These are phyloP conservation scores for Hydrophis major DNA, from an alignment of 2,797 vertebrate genomes.

Conservation along the genomic window DNA sequence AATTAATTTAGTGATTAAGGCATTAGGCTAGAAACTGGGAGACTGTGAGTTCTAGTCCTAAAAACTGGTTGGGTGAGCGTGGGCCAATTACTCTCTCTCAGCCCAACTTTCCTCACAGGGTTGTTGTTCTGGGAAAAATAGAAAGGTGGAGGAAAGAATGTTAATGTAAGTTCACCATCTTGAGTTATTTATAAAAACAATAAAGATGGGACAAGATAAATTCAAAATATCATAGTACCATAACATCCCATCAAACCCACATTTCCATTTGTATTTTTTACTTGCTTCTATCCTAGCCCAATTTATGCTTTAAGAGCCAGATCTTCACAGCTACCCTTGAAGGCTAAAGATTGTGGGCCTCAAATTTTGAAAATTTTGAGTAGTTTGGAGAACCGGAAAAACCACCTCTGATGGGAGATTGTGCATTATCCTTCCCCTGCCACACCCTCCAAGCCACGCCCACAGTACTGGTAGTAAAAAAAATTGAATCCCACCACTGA, in stretches of 20 bases:
- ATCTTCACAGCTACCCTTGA: not conserved
- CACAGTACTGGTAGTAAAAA: no score
- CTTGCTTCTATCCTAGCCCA: not conserved
- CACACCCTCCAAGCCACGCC: no score
- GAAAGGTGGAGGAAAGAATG: not conserved
- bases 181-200: not conserved
- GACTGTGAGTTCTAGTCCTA: not conserved
- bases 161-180: not conserved
- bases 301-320: not conserved
- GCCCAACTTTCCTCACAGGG: not conserved
- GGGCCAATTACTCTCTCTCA: not conserved
- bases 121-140: not conserved
- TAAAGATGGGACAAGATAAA: not conserved
- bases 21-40: not conserved
- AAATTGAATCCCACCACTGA: no score
- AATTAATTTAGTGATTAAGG: not conserved
- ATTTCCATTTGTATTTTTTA: not conserved
- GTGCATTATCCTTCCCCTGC: no score
- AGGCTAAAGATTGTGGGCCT: not conserved
- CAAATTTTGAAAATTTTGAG: no score
- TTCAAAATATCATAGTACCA: not conserved
- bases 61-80: not conserved
- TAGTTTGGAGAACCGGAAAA: no score
- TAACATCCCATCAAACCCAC: not conserved
- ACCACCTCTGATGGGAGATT: no score